Percentiles rank a stretch among this genome's conserved stretches.
Conservation (phyloP, 1,140 invertebrate species). For the Teleogryllus occipitalis region DNA sequence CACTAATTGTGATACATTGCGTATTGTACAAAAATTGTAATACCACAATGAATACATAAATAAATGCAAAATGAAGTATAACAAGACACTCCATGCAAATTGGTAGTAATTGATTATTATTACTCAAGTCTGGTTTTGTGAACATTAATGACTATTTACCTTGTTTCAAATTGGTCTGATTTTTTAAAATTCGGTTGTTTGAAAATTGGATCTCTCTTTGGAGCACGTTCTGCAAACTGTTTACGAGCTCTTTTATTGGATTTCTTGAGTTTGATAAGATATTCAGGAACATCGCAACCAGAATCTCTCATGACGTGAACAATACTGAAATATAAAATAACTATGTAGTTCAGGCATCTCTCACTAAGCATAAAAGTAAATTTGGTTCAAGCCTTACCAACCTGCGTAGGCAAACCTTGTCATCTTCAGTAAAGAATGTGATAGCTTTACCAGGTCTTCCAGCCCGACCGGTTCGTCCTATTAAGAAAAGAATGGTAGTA, state of each 20-base stretch:
- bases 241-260: constrained; percentile 55
- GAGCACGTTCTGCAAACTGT: constrained; percentile 46
- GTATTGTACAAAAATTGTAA: too few species aligned
- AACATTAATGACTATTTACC: neutral
- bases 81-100: too few species aligned
- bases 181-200: neutral
- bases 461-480: constrained; percentile 86
- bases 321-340: constrained; percentile 52
- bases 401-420: constrained; percentile 74
- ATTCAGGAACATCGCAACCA: constrained; percentile 82
- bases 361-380: neutral
- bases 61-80: too few species aligned
- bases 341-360: neutral
- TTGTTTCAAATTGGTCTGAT: neutral
- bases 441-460: constrained; percentile 77
- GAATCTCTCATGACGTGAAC: constrained; percentile 78
- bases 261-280: constrained; percentile 75
- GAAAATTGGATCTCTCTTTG: constrained; percentile 51
- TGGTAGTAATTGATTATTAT: too few species aligned
- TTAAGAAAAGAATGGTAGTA: constrained; percentile 36
- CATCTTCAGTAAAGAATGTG: constrained; percentile 90
- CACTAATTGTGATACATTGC: too few species aligned
- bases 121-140: too few species aligned
- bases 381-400: constrained; percentile 33
- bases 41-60: too few species aligned